Conservation (phyloP, 2,888 invertebrate species). For the Acleris cristana region DNA sequence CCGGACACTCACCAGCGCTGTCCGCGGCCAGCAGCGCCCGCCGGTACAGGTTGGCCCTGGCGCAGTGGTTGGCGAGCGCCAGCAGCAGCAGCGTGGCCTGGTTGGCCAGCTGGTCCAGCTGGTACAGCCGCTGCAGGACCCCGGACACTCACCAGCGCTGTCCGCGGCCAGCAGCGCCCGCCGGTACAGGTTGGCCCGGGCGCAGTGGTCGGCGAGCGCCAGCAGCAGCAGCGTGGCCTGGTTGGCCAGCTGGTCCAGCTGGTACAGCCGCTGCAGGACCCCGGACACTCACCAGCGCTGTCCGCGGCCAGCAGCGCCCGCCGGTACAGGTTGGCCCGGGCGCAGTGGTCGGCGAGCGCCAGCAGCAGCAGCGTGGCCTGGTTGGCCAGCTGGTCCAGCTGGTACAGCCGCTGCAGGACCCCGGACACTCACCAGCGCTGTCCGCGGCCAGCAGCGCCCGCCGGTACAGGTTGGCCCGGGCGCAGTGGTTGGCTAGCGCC, state of each 20-base stretch:
- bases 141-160: too few species aligned
- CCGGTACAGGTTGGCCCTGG: constrained; percentile 93
- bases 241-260: constrained; percentile 90
- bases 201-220: constrained; percentile 95
- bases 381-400: constrained; percentile 90
- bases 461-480: constrained; percentile 93
- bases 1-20: constrained; percentile 85
- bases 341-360: constrained; percentile 95
- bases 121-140: constrained; percentile 77
- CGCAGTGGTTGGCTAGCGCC: constrained; percentile 95
- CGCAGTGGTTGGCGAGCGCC: constrained; percentile 95
- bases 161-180: constrained; percentile 90
- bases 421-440: constrained; percentile 85
- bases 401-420: constrained; percentile 15
- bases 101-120: constrained; percentile 90
- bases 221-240: constrained; percentile 95
- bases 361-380: constrained; percentile 95
- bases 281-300: constrained; percentile 85
- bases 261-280: constrained; percentile 51
- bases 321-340: constrained; percentile 93
- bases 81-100: constrained; percentile 95
- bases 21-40: constrained; percentile 94
- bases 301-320: constrained; percentile 94
- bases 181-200: constrained; percentile 81
- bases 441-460: constrained; percentile 94